Conservation (phyloP, 2,797 vertebrate genomes). For the Eutrigla gurnardus region DNA sequence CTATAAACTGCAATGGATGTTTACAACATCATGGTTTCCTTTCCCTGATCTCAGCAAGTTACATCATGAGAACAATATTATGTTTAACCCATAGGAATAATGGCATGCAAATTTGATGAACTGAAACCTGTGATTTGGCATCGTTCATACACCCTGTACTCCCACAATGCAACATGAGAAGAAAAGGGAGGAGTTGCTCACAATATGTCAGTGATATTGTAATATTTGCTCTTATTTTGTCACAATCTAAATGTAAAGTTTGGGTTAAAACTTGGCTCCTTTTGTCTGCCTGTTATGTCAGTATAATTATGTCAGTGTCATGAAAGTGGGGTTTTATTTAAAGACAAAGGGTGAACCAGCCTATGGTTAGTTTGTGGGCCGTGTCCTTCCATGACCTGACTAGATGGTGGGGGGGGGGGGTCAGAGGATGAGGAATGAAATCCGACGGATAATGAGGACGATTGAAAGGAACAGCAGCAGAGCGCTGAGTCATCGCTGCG, state of each 20-base stretch:
- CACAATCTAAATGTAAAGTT: neutral
- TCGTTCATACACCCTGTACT: neutral
- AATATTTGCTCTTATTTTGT: neutral
- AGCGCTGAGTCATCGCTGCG: constrained; percentile 55
- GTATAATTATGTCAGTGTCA: neutral
- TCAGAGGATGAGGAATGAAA: constrained; percentile 35
- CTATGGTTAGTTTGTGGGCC: constrained; percentile 2
- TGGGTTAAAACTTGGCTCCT: neutral
- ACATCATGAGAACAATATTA: neutral
- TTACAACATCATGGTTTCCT: constrained; percentile 9
- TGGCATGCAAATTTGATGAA: neutral
- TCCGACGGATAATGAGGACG: constrained; percentile 45
- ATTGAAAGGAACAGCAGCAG: constrained; percentile 38
- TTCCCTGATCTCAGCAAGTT: neutral
- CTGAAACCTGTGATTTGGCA: neutral
- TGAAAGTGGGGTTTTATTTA: neutral
- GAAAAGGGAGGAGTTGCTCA: neutral
- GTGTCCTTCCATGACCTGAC: constrained; percentile 38
- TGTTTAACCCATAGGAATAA: neutral
- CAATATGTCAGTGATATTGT: neutral
- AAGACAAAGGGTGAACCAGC: constrained; percentile 1
- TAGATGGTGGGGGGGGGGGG: constrained; percentile 16
- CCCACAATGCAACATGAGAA: neutral
- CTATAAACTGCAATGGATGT: neutral
- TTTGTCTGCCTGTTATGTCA: neutral